These are phyloP conservation scores for Ictalurus furcatus DNA, from an alignment of 2,113 vertebrate genomes.

Conservation along the genomic window DNA sequence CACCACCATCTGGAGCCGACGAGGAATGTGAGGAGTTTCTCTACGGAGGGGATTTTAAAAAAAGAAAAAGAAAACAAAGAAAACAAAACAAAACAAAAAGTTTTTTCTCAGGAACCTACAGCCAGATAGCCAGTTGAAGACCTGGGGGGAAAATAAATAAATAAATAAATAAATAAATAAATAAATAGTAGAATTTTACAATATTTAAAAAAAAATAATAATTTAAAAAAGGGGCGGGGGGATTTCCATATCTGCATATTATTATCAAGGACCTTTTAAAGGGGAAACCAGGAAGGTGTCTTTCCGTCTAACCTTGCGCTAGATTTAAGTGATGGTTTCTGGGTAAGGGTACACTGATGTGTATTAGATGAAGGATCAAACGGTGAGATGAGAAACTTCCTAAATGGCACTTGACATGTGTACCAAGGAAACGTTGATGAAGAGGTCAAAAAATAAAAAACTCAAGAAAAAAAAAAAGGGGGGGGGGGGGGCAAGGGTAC, in stretches of 20 bases:
- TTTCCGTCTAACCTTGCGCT: neutral
- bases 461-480: too few relatives aligned
- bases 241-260: neutral
- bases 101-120: conserved; percentile 68
- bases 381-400: neutral
- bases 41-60: neutral
- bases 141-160: conserved; percentile 50
- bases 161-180: too few relatives aligned
- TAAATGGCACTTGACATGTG: neutral
- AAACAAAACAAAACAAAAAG: neutral
- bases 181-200: neutral
- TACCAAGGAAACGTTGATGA: neutral
- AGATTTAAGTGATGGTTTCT: neutral
- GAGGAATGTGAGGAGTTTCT: neutral
- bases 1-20: neutral
- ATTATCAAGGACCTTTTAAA: neutral
- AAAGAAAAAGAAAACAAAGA: neutral
- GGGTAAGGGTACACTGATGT: neutral
- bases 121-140: conserved; percentile 71
- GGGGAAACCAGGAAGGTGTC: neutral
- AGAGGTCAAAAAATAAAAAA: neutral
- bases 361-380: neutral
- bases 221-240: too few relatives aligned
- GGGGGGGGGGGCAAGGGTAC: too few relatives aligned
- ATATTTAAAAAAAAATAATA: neutral